Evolutionary conservation across 2,113 vertebrate genomes (phyloP), one percentile per base, ranked within the genome.

Genomic region (Eira barbara): DNA sequence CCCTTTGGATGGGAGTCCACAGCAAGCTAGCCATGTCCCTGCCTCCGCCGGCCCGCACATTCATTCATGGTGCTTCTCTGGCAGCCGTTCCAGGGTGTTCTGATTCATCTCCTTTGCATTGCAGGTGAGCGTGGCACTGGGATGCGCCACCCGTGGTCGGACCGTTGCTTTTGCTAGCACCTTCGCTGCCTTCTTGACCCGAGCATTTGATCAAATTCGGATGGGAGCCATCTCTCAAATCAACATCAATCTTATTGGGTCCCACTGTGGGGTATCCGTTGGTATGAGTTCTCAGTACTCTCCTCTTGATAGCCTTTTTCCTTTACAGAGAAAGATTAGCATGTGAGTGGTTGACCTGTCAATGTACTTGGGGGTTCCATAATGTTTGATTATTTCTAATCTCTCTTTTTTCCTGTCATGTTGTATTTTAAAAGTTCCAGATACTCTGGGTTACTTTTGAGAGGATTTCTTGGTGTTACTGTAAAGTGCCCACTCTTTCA

Each of bases 131-230:
- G 99, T 99, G 67, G 99, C 99, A 0, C 99, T 99, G 73, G 99
- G 99, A 81, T 99, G 99, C 52, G 98, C 99, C 82, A 97, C 98
- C 23, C 98, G 98, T 65, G 99, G 98, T 78, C 99, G 99, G 61
- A 99, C 98, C 0, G 98, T 99, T 49, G 91, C 99, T 6, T 99
- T 99, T 93, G 99, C 98, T 79, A 99, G 99, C 98, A 99, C 99
- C 0, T 99, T 99, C 25, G 98, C 99, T 4, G 99, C 99, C 11
- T 99, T 99, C 98, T 81, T 99, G 25, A 98, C 98, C 2, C 98
- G 99, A 81, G 99, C 99, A 14, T 99, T 99, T 79, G 99, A 99
- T 96, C 99, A 99, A 87, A 99, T 99, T 95, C 99, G 99, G 21
- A 99, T 99, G 98, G 99, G 98, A 0, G 99, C 99, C 61, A 98